Evolutionary conservation across 2,113 vertebrate species (phyloP).

Genomic region (Paramisgurnus dabryanus): DNA sequence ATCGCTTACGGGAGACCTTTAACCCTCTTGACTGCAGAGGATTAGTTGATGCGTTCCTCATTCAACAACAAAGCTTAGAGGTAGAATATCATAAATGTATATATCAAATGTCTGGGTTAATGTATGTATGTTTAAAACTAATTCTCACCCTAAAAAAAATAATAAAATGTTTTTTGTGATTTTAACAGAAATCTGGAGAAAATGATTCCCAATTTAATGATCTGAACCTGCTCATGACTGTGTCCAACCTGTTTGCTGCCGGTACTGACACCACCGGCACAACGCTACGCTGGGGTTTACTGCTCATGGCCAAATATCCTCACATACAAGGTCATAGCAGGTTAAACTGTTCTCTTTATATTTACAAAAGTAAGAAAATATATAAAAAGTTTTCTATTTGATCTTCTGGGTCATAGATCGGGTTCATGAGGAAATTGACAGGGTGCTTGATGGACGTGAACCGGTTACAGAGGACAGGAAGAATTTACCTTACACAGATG

Average conservation of each 20-base stretch:
- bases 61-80: conserved; percentile 54
- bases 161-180: background rate
- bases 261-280: conserved; percentile 63
- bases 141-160: too few species aligned
- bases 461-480: conserved; percentile 57
- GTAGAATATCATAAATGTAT: background rate
- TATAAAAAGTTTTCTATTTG: background rate
- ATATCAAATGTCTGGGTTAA: too few species aligned
- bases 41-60: conserved; percentile 67
- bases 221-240: background rate
- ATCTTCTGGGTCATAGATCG: conserved; percentile 26
- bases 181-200: background rate
- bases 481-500: conserved; percentile 59
- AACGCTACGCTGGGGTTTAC: conserved; percentile 58
- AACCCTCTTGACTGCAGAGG: conserved; percentile 59
- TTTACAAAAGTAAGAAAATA: too few species aligned
- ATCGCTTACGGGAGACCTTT: conserved; percentile 58
- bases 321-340: conserved; percentile 68
- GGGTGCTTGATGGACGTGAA: conserved; percentile 51
- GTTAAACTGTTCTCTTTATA: too few species aligned
- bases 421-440: conserved; percentile 55
- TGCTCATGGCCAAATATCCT: conserved; percentile 65
- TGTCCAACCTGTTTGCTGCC: conserved; percentile 54
- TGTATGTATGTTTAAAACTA: background rate
- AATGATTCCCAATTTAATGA: background rate